phyloP scores from a whole-genome alignment of 2,888 invertebrate genomes.

The Cerastis leucographa region DNA sequence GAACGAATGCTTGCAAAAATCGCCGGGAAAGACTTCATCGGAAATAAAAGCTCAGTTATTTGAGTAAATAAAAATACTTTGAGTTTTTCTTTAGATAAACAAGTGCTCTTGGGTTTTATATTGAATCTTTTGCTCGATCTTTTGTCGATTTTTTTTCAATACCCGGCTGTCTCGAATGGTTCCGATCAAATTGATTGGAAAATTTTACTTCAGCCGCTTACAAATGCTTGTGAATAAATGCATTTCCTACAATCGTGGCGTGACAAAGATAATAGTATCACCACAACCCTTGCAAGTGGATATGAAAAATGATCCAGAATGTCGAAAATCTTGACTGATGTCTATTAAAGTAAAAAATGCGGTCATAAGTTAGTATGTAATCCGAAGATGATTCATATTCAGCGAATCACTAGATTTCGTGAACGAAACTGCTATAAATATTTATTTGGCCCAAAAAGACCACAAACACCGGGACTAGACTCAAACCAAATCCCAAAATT shows the following conservation, averaged over 20 bases:
- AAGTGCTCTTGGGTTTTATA: too few species aligned
- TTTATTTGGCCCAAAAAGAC: background rate
- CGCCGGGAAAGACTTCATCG: background rate
- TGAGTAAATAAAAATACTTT: background rate
- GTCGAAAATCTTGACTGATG: too few species aligned
- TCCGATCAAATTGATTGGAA: background rate
- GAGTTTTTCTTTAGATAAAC: background rate
- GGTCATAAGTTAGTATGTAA: background rate
- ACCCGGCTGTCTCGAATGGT: background rate
- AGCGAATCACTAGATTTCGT: background rate
- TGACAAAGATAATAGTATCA: background rate
- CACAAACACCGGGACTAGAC: background rate
- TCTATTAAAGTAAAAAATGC: background rate
- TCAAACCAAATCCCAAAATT: too few species aligned
- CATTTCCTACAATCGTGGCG: background rate
- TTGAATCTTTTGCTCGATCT: too few species aligned
- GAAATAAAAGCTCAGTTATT: background rate
- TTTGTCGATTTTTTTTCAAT: background rate
- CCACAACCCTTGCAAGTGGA: background rate
- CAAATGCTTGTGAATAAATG: background rate
- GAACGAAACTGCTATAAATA: background rate
- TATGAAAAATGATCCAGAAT: background rate
- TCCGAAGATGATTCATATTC: background rate
- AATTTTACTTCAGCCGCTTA: background rate
- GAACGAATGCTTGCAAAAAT: background rate